These are phyloP conservation scores for Sebastes reedi DNA, from an alignment of 2,797 vertebrate species.

Conservation along the genomic window DNA sequence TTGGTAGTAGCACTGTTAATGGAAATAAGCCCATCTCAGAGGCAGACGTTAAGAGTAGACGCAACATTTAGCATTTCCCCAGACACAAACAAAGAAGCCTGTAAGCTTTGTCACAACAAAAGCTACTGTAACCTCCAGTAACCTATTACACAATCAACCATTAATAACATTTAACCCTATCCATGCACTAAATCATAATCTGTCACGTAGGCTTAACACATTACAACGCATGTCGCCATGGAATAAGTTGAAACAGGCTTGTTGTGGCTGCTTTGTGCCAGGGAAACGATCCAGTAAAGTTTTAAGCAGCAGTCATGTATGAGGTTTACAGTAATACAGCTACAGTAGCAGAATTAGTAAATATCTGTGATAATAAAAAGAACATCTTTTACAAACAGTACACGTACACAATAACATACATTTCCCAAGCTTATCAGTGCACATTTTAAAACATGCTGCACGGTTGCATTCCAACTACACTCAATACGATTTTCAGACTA, in stretches of 20 bases:
- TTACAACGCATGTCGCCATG: constrained; percentile 17
- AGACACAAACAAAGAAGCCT: constrained; percentile 39
- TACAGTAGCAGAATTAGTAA: constrained; percentile 83
- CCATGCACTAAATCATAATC: constrained; percentile 17
- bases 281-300: constrained; percentile 62
- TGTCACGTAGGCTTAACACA: constrained; percentile 16
- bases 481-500: constrained; percentile 86
- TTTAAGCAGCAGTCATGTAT: constrained; percentile 95
- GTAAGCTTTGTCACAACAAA: constrained; percentile 9
- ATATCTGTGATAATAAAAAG: constrained; percentile 74
- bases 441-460: constrained; percentile 94
- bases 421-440: constrained; percentile 92
- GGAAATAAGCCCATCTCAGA: constrained; percentile 79
- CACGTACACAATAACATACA: constrained; percentile 87
- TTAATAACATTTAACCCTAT: constrained; percentile 13
- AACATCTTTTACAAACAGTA: constrained; percentile 84
- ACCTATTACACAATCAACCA: constrained; percentile 15
- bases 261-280: constrained; percentile 52
- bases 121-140: constrained; percentile 11
- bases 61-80: constrained; percentile 40
- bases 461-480: constrained; percentile 90
- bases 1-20: constrained; percentile 95
- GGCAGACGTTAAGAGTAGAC: constrained; percentile 42
- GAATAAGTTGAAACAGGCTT: constrained; percentile 31
- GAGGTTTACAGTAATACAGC: constrained; percentile 92